These are phyloP conservation scores for Artemia sinica DNA, from an alignment of 2,888 invertebrate species.

Conservation along the genomic window DNA sequence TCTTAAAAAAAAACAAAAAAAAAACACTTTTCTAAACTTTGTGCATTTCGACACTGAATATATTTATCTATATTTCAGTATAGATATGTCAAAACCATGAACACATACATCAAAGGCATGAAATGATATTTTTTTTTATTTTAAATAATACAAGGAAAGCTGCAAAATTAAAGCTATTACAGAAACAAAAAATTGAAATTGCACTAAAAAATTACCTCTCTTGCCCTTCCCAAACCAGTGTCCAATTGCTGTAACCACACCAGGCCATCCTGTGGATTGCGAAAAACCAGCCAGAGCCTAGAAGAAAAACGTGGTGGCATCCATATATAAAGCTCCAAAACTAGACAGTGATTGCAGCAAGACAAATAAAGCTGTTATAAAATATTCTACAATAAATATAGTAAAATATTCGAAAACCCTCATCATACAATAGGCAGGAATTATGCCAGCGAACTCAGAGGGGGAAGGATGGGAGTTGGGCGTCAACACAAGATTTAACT, in stretches of 20 bases:
- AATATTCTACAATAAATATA: constrained; percentile 17
- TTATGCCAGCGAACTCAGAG: background rate
- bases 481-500: too few species aligned
- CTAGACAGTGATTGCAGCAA: constrained; percentile 46
- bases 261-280: constrained; percentile 92
- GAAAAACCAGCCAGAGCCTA: constrained; percentile 63
- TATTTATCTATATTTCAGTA: too few species aligned
- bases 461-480: too few species aligned
- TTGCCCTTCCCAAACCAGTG: constrained; percentile 91
- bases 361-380: background rate
- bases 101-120: too few species aligned
- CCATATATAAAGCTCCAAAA: constrained; percentile 50
- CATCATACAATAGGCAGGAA: background rate
- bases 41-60: too few species aligned
- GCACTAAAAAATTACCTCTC: constrained; percentile 39
- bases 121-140: too few species aligned
- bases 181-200: too few species aligned
- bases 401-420: constrained; percentile 3
- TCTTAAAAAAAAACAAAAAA: too few species aligned
- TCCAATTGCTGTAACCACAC: constrained; percentile 78
- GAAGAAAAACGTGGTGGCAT: constrained; percentile 24
- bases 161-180: too few species aligned
- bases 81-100: too few species aligned
- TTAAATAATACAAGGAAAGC: too few species aligned
- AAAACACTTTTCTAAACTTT: too few species aligned